These are phyloP conservation scores for Psilopogon haemacephalus DNA, from an alignment of 2,113 vertebrate species.

Conservation along the genomic window DNA sequence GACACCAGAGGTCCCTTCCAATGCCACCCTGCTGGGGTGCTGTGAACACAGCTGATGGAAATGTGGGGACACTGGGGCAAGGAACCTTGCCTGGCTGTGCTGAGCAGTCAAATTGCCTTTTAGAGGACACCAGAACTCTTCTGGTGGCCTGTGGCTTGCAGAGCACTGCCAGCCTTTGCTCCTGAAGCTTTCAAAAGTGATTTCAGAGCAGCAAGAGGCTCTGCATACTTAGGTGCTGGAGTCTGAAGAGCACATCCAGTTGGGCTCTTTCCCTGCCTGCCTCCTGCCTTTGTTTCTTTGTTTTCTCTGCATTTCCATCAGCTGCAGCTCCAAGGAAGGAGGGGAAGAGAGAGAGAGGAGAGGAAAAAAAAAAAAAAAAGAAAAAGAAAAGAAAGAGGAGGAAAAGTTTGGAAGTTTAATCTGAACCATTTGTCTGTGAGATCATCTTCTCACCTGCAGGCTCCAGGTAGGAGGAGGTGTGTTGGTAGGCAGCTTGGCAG, in stretches of 20 bases:
- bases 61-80: neutral
- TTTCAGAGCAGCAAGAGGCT: neutral
- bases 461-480: neutral
- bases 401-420: neutral
- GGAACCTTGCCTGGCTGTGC: neutral
- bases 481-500: neutral
- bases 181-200: neutral
- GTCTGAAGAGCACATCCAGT: neutral
- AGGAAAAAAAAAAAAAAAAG: neutral
- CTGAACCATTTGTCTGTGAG: neutral
- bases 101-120: neutral
- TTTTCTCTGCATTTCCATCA: neutral
- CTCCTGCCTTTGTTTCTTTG: too few relatives aligned
- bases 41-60: neutral
- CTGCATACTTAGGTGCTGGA: neutral
- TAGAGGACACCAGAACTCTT: neutral
- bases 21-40: neutral
- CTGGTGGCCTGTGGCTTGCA: neutral
- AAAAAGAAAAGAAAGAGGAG: neutral
- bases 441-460: neutral
- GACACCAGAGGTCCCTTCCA: neutral
- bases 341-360: too few relatives aligned
- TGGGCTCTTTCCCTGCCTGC: neutral
- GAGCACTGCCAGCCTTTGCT: neutral
- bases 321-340: neutral